These are phyloP conservation scores for Oligia latruncula DNA, from an alignment of 2,888 invertebrate species.

Conservation along the genomic window DNA sequence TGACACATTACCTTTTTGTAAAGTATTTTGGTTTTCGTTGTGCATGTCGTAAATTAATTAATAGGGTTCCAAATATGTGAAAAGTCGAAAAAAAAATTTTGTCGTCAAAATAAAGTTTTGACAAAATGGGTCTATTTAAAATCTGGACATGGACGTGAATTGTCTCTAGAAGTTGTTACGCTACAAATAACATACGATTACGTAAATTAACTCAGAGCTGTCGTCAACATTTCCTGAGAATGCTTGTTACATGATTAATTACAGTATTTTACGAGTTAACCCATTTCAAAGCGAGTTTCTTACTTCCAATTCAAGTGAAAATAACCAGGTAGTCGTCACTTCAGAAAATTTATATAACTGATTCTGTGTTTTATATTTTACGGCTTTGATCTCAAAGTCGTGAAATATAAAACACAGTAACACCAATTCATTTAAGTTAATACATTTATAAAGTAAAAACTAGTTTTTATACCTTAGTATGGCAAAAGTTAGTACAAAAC, in stretches of 20 bases:
- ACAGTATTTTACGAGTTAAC: slow-evolving; percentile 48
- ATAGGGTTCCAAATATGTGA: no score
- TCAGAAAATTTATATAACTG: slow-evolving; percentile 4
- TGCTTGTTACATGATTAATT: slow-evolving; percentile 55
- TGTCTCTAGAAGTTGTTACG: slow-evolving; percentile 40
- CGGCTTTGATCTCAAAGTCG: neutral
- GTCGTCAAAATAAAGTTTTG: neutral
- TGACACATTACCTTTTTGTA: neutral
- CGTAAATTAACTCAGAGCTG: slow-evolving; percentile 54
- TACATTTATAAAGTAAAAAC: slow-evolving; percentile 7
- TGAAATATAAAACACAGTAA: no score
- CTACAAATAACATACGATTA: slow-evolving; percentile 57
- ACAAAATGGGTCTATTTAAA: slow-evolving; percentile 8
- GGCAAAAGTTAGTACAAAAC: neutral
- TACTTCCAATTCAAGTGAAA: slow-evolving; percentile 12
- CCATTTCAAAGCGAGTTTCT: slow-evolving; percentile 42
- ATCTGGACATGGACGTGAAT: slow-evolving; percentile 36
- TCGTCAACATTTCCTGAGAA: slow-evolving; percentile 54
- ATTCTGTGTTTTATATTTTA: slow-evolving; percentile 27
- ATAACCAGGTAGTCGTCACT: neutral
- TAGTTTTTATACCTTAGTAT: slow-evolving; percentile 10
- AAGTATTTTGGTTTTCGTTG: neutral
- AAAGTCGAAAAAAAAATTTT: no score
- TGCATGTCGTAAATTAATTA: no score
- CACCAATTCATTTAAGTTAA: neutral